Base-by-base conservation (phyloP, 1,140 invertebrate species). In the Eubasilissa regina region DNA sequence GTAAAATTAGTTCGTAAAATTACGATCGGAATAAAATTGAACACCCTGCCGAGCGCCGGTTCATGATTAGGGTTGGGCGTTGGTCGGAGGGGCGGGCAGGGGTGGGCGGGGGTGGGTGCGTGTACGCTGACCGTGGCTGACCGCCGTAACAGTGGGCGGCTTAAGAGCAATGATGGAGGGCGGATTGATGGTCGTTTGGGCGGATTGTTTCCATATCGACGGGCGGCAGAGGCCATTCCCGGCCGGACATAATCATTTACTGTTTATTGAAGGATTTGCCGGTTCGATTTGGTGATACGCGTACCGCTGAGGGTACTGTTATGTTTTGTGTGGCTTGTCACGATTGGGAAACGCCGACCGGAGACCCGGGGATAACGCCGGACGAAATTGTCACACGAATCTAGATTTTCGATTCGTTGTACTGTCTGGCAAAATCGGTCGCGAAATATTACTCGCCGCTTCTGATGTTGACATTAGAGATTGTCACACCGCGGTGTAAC, bases 221-320 rank as follows among this genome's bases (percentile, higher is more conserved):
- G 76, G 78, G 78, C 68, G 79, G 72, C 80, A 80, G 78, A 19
- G 78, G 78, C 72, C 78, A 82, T 81, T 82, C 62, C 43, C 44
- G 25, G 35, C 78, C 78, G 78, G 78, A 82, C 81, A 82, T 82
- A 78, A 82, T 82, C 81, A 80, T 82, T 82, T 80, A 77, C 74
- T 82, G 81, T 82, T 82, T 82, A 82, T 82, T 82, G 81, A 82
- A 82, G 81, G 81, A 82, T 82, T 82, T 82, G 81, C 77, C 74
- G 75, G 74, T 77, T 77, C 75, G 79, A 80, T 80, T 73, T 47
- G 51, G 68, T 75, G 73, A 75, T 60, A 56, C 62, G 60, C 17
- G 73, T n/a, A 43, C 35, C 70, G 51, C 60, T 25, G 60, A 43
- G 48, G 70, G 66, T 45, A 12, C 78, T 47, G 68, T 55, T 73